Conservation (phyloP, 1,140 invertebrate species). For the Calliopsis andreniformis region DNA sequence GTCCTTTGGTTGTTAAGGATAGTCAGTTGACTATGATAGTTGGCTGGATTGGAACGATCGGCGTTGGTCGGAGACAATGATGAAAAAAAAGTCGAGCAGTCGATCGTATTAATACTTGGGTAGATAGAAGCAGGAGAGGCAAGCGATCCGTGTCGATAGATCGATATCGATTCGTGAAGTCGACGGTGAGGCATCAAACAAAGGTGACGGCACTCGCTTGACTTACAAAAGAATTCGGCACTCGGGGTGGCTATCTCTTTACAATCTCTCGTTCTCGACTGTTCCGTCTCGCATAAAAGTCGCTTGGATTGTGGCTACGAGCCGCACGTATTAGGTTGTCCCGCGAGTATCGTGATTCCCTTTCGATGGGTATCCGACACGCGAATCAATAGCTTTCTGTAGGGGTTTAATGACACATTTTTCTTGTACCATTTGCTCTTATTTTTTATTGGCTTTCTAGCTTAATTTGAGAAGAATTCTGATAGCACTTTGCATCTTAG, state of each 20-base stretch:
- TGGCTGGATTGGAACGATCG: constrained; percentile 14
- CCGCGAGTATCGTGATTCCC: not conserved
- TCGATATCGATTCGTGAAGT: constrained; percentile 68
- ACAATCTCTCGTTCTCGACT: constrained; percentile 53
- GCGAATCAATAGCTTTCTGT: too few relatives aligned
- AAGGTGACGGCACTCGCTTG: constrained; percentile 66
- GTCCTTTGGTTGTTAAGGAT: not conserved
- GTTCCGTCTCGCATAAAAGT: constrained; percentile 13
- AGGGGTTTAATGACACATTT: too few relatives aligned
- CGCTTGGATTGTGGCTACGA: not conserved
- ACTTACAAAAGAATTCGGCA: constrained; percentile 70
- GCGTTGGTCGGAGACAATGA: not conserved
- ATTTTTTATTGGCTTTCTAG: too few relatives aligned
- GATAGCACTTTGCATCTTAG: too few relatives aligned
- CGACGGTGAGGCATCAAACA: constrained; percentile 70
- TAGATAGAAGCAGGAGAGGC: constrained; percentile 56
- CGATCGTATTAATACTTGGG: constrained; percentile 52
- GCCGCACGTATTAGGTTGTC: not conserved
- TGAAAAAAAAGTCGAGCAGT: constrained; percentile 35
- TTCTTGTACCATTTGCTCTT: too few relatives aligned
- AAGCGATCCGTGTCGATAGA: constrained; percentile 68
- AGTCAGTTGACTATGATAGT: constrained; percentile 2
- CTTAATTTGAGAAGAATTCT: too few relatives aligned
- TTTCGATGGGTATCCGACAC: too few relatives aligned
- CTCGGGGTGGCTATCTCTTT: constrained; percentile 71